Evolutionary conservation across 1,140 invertebrate genomes (phyloP), one percentile per base, ranked within the genome.

Genomic region (Anastrepha obliqua): DNA sequence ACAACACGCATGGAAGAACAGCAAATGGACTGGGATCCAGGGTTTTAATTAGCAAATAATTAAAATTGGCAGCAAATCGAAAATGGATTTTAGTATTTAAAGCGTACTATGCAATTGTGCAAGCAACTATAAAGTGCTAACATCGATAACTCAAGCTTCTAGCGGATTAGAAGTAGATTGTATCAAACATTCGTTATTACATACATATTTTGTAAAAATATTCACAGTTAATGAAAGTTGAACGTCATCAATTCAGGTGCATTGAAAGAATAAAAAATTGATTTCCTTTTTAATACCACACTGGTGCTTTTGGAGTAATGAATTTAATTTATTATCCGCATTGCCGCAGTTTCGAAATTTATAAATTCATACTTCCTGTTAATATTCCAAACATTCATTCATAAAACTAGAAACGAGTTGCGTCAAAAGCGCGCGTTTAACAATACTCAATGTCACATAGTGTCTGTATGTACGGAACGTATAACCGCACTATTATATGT

Each of bases 21-120:
- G 91, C 94, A 93, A 86, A 96, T 96, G 9, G 94, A 95, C 60
- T 99, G 98, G 98, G 95, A 98, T 94, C 96, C 97, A 44, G 97
- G 97, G 87, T 98, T 98, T 93, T 97, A 95, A 55, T 0, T 11
- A 2, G 8, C 8, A 20, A 55, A 20, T 8, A 58, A 55, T 51
- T 8, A 20, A 44, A 3, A 11, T 70, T 70, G 29, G 3, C 20
- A 70, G 39, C 13, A 42, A 70, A 44, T 42, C 3, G 2, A 3
- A 3, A 13, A 67, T 39, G 7, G 55, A 13, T 13, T 58, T 58
- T 7, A 42, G 29, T 39, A 42, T 29, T 29, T 29, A 29, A 29
- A 29, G 29, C 29, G 29, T 29, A 29, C 29, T 29, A 29, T 29
- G 29, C 29, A 29, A 29, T 29, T 29, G 29, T 29, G 29, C 29